Base-by-base conservation (phyloP, 2,888 invertebrate species). In the Mythimna vitellina region DNA sequence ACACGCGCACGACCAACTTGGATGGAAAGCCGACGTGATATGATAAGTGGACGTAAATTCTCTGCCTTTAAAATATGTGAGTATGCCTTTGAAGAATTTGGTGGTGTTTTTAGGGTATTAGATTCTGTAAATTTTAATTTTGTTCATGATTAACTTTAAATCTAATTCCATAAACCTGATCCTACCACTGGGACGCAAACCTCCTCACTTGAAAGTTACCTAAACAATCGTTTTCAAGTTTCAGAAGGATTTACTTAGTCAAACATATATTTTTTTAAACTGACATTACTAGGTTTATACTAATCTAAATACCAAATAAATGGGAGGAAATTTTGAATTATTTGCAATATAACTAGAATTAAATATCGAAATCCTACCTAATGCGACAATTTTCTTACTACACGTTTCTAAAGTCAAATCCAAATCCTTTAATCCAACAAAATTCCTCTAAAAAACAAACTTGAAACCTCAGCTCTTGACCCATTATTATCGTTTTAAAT, bases 401-500 rank as follows among this genome's bases (percentile, higher is more conserved):
- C 2, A 35, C 10, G 46, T 67, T 46, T 29, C 14, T 8, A 57
- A 62, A 66, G 53, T 61, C 32, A 64, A 73, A 56, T 54, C 12
- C 7, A 25, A 73, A 54, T 56, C 38, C 58, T 46, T 35, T 69
- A 68, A 80, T 71, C 57, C 56, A 35, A 61, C 63, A 32, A 70
- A 81, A 70, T 70, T 73, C 38, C 66, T 78, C 14, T 46, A 32
- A 65, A 83, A 49, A 83, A 85, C 76, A 81, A 46, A 86, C 86
- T 81, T 78, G 64, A 86, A 84, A 76, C 73, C 86, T 78, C 74
- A 79, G 78, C 84, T 82, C 82, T 83, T 86, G 85, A 87, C 86
- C 89, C 83, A 88, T 87, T 90, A 92, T 91, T 89, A 92, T 90
- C 90, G 88, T 92, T 93, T 93, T 93, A 93, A 95, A 93, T 91